Base-by-base conservation (phyloP, 2,797 vertebrate species). In the Zalophus californianus region DNA sequence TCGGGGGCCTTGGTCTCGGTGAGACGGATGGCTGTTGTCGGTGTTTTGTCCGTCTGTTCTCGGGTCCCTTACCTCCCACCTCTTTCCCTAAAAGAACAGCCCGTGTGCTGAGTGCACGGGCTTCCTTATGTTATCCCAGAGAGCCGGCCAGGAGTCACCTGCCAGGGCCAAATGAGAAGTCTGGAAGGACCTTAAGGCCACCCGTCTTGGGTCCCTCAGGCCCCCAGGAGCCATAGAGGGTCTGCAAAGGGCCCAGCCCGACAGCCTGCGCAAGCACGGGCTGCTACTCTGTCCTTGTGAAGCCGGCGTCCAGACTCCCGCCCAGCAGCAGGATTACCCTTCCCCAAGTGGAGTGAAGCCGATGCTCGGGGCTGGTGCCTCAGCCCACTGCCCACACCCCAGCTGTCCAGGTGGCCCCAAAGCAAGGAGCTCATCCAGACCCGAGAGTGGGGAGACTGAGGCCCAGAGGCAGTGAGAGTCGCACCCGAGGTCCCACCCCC, bases 1-100 rank as follows among this genome's bases (percentile, higher is more conserved):
- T 44, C 11, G 0, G 11, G 79, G 52, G 58, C 35, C 70, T 0
- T 0, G 0, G 7, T 18, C n/a, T n/a, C 56, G 2, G 21, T 11
- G 50, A 12, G 9, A 11, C 2, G 0, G 72, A 13, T 44, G 25
- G 35, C 21, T 12, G 20, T 1, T 10, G 11, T 3, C 7, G 5
- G 11, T 1, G 3, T 13, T 52, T 7, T 18, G 4, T 48, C 73
- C 7, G 13, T 38, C 68, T 48, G 15, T 32, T 48, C 44, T 75
- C 13, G 2, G 27, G 27, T 27, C 20, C 9, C 9, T 35, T 14
- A 62, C 25, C 58, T 44, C 54, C 25, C 44, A 13, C 25, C 8
- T 7, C 16, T 79, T 14, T 15, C 35, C 35, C 75, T 23, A 13
- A 80, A 90, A 52, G 16, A 20, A 13, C 52, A 32, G 25, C 1